These are phyloP conservation scores for Philhelius pedissequus DNA, from an alignment of 2,888 invertebrate genomes.

Conservation along the genomic window DNA sequence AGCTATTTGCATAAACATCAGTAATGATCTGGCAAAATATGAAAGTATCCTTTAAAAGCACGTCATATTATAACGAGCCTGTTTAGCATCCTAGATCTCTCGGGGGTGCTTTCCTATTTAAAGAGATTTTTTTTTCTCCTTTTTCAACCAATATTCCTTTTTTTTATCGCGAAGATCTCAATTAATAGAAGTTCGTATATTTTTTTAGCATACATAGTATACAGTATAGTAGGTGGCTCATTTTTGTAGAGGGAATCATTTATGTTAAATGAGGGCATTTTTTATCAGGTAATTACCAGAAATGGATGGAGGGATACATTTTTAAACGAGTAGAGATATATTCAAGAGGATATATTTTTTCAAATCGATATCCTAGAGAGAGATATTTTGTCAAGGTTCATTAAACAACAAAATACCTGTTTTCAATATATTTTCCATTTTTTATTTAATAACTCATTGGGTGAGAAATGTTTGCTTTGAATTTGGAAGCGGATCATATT, in stretches of 20 bases:
- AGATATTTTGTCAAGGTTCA: not conserved
- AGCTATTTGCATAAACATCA: conserved; percentile 30
- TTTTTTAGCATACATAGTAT: not conserved
- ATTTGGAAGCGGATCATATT: no score
- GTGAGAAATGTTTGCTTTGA: no score
- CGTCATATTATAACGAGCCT: not conserved
- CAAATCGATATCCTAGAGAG: no score
- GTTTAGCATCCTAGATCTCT: not conserved
- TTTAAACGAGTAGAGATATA: not conserved
- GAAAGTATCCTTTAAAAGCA: not conserved
- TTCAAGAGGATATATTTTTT: not conserved
- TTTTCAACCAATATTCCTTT: not conserved
- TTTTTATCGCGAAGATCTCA: conserved; percentile 8
- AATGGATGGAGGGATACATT: not conserved
- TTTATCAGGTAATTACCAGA: not conserved
- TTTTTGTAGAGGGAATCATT: not conserved
- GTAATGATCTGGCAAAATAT: conserved; percentile 44
- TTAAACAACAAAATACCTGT: not conserved
- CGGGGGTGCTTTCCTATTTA: conserved; percentile 29
- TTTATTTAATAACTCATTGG: no score
- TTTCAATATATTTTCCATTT: no score
- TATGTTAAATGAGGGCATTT: not conserved
- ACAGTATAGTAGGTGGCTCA: no score
- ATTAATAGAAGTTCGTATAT: conserved; percentile 20
- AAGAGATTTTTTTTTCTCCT: conserved; percentile 1